Base-by-base conservation (phyloP, 2,797 vertebrate species). In the Protosalanx chinensis region DNA sequence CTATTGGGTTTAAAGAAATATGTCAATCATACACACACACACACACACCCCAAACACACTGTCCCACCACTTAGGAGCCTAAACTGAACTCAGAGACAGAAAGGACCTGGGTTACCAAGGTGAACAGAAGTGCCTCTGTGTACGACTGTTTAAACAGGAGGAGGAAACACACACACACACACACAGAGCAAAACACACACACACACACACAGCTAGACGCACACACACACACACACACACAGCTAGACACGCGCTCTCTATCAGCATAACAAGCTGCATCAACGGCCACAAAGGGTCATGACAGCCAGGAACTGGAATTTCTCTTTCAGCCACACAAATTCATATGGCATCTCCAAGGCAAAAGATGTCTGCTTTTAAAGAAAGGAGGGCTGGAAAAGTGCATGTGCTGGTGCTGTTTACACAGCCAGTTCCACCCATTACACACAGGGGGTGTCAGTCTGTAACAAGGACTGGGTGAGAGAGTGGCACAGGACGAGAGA, bases 291-390 rank as follows among this genome's bases (percentile, higher is more conserved):
- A 72, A 74, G 80, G 72, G 79, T 82, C 3, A 81, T 80, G 30
- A 68, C 82, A 78, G 82, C 86, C 70, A 70, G 82, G 76, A 79
- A 82, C 76, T 2, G 1, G 35, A 67, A 73, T 30, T 64, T 70
- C 66, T 37, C 58, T 13, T 51, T 67, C 23, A 73, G 33, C 18
- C 13, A 23, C 18, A 57, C 61, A 30, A 20, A 53, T 63, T 75
- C 62, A 75, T 72, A 70, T 77, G 72, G 66, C 63, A 51, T 68
- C 64, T 33, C 57, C 30, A 71, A 61, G 74, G 41, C 70, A 68
- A 68, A 68, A 33, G 12, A 29, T 46, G 41, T 8, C 58, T 58
- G 63, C 23, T 35, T 58, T 15, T 30, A 49, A 27, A 51, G 64
- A 49, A n/a, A 51, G 46, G 46, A 29, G 41, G 70, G 23, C 23